Conservation (phyloP, 2,113 vertebrate species). For the Petromus typicus region DNA sequence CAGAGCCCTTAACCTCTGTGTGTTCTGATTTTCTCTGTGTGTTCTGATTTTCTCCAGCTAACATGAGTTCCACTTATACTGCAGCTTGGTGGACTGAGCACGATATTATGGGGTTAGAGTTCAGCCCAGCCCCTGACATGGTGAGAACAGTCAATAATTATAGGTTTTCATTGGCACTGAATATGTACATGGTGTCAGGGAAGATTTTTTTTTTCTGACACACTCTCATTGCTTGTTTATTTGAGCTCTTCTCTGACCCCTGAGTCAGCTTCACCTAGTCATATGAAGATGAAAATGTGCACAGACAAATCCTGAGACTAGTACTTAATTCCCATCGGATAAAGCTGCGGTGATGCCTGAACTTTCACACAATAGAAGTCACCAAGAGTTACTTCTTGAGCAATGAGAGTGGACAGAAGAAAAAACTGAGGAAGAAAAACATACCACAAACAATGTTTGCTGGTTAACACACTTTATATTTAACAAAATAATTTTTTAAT, state of each 20-base stretch:
- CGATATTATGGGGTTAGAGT: no score
- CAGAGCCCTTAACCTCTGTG: background rate
- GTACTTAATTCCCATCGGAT: slow-evolving; percentile 20
- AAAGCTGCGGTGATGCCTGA: background rate
- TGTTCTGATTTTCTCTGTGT: background rate
- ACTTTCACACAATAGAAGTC: background rate
- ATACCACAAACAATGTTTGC: slow-evolving; percentile 84
- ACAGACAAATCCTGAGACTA: background rate
- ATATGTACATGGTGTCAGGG: background rate
- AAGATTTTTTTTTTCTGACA: background rate
- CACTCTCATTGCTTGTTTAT: background rate
- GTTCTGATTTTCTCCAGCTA: background rate
- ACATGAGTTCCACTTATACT: background rate
- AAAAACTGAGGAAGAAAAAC: slow-evolving; percentile 71
- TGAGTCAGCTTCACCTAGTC: background rate
- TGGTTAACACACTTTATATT: slow-evolving; percentile 95
- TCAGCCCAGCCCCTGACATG: background rate
- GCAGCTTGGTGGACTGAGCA: background rate
- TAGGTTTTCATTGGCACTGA: background rate
- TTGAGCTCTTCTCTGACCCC: background rate
- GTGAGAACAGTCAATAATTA: background rate
- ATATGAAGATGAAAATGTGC: slow-evolving; percentile 13
- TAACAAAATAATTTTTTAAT: slow-evolving; percentile 99
- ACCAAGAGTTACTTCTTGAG: background rate
- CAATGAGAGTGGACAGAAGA: background rate